A percentile compares a stretch with the other conserved stretches of the same genome.
These are phyloP conservation scores for Drosophila suzukii DNA, from an alignment of 1,140 invertebrate species.

Conservation along the genomic window DNA sequence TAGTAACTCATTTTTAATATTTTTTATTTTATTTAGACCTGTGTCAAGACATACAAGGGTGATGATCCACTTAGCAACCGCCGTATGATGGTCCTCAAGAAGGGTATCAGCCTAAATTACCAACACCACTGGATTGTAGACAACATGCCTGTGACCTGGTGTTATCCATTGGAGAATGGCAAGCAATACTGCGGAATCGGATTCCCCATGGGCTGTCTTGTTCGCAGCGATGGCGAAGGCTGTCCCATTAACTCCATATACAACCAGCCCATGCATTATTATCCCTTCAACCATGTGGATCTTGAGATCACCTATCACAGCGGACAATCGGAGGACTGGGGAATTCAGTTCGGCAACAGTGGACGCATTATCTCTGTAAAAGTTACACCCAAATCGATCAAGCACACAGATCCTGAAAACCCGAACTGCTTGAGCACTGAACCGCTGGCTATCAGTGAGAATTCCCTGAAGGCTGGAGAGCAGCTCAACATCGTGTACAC, in stretches of 20 bases:
- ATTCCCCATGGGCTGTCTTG: slow-evolving; percentile 99
- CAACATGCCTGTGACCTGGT: slow-evolving; percentile 99
- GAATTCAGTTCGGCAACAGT: slow-evolving; percentile 90
- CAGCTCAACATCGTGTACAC: slow-evolving; percentile 92
- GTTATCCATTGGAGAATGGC: slow-evolving; percentile 91
- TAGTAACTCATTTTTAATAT: neutral
- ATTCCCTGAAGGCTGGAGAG: slow-evolving; percentile 85
- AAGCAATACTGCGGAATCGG: slow-evolving; percentile 95
- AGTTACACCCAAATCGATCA: slow-evolving; percentile 92
- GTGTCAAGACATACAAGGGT: slow-evolving; percentile 89
- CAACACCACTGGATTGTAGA: slow-evolving; percentile 99
- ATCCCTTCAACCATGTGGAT: slow-evolving; percentile 98
- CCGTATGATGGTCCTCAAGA: slow-evolving; percentile 92
- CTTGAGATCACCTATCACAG: slow-evolving; percentile 97
- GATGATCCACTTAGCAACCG: slow-evolving; percentile 88
- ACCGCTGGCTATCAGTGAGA: slow-evolving; percentile 89
- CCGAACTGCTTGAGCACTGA: slow-evolving; percentile 86
- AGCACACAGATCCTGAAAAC: slow-evolving; percentile 85
- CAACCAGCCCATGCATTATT: slow-evolving; percentile 90
- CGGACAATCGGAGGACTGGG: slow-evolving; percentile 93
- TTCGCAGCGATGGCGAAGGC: slow-evolving; percentile 82
- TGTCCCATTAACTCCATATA: slow-evolving; percentile 85
- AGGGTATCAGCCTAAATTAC: slow-evolving; percentile 98
- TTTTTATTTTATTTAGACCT: slow-evolving; percentile 78
- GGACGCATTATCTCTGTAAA: slow-evolving; percentile 95